A percentile compares a stretch with the other conserved stretches of the same genome.
These are phyloP conservation scores for Calcarius lapponicus DNA, from an alignment of 2,797 vertebrate genomes.

Conservation along the genomic window DNA sequence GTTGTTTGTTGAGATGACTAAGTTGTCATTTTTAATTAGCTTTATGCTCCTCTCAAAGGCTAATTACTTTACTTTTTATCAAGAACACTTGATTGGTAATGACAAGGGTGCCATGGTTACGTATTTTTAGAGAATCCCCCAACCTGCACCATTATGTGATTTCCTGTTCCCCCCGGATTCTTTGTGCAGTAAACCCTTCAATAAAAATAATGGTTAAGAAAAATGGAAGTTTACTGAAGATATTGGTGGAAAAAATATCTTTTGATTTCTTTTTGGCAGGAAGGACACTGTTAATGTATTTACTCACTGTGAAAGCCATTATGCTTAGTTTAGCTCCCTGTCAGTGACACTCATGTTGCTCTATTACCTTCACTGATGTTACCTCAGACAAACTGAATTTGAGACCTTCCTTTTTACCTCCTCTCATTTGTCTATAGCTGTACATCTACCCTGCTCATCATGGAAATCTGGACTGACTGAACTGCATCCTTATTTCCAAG, in stretches of 20 bases:
- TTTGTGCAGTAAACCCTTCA: constrained; percentile 62
- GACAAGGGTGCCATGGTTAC: constrained; percentile 74
- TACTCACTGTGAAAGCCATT: constrained; percentile 13
- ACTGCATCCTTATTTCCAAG: background rate
- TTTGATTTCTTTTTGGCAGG: background rate
- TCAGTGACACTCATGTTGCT: background rate
- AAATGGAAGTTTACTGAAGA: constrained; percentile 62
- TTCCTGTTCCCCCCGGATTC: constrained; percentile 62
- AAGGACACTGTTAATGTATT: constrained; percentile 36
- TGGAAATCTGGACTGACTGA: background rate
- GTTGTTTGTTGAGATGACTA: constrained; percentile 73
- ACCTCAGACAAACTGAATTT: background rate
- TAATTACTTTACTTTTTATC: constrained; percentile 79
- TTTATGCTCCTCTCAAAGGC: constrained; percentile 72
- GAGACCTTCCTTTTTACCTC: background rate
- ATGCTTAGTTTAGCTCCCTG: background rate
- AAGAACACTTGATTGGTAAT: constrained; percentile 77
- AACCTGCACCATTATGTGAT: constrained; percentile 55
- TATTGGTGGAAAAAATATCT: constrained; percentile 37
- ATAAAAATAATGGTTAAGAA: constrained; percentile 50
- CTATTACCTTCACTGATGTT: background rate
- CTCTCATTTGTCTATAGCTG: background rate
- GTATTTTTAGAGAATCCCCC: constrained; percentile 71
- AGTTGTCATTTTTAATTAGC: constrained; percentile 82
- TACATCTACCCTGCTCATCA: background rate